A percentile compares a stretch with the other conserved stretches of the same genome.
phyloP scores from a whole-genome alignment of 2,888 invertebrate species.

The Magallana nippona region DNA sequence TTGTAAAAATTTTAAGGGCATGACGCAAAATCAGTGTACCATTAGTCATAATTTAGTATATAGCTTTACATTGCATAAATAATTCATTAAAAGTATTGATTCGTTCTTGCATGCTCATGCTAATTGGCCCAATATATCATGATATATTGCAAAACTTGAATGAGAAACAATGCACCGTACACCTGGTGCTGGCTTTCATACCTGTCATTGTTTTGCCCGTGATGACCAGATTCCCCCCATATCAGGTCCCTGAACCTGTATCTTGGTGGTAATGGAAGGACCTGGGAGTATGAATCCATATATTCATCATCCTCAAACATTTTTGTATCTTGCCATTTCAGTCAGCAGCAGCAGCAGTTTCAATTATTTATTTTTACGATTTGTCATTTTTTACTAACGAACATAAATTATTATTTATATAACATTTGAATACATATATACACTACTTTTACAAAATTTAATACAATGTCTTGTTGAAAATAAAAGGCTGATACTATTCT shows the following conservation, averaged over 20 bases:
- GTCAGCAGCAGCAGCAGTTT: constrained; percentile 31
- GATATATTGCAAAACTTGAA: too few relatives aligned
- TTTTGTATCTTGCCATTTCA: constrained; percentile 13
- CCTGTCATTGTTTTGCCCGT: constrained; percentile 87
- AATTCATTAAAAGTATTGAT: not conserved
- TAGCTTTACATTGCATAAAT: not conserved
- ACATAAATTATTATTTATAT: too few relatives aligned
- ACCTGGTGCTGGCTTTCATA: constrained; percentile 76
- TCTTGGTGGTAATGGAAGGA: constrained; percentile 83
- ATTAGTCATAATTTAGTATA: too few relatives aligned
- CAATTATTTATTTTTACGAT: not conserved
- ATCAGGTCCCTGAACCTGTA: constrained; percentile 89
- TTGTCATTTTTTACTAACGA: constrained; percentile 18
- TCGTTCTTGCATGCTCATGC: not conserved
- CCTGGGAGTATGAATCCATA: constrained; percentile 61
- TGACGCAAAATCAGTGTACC: too few relatives aligned
- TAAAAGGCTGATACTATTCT: not conserved
- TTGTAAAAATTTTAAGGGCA: too few relatives aligned
- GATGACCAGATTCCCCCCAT: constrained; percentile 88
- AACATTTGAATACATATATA: not conserved
- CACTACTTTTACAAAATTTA: not conserved
- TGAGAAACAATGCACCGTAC: too few relatives aligned
- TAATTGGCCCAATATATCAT: not conserved
- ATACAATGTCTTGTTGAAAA: not conserved
- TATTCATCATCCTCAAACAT: constrained; percentile 45